Base-by-base conservation (phyloP, 2,797 vertebrate species). In the Spondyliosoma cantharus region DNA sequence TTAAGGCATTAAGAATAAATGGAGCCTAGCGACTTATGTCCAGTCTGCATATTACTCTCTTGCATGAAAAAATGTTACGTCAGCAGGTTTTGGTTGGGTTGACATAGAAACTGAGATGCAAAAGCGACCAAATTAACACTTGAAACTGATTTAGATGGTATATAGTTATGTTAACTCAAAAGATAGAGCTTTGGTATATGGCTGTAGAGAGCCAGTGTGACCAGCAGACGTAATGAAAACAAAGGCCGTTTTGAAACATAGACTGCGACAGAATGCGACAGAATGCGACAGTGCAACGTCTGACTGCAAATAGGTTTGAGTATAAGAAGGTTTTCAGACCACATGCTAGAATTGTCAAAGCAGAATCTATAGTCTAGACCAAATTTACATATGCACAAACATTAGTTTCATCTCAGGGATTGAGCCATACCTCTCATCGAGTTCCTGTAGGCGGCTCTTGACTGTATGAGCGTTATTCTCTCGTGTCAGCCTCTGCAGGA, bases 401-500 rank as follows among this genome's bases (percentile, higher is more conserved):
- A 69, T 24, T 20, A 32, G 13, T 12, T 4, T 63, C 0, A 13
- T 16, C 29, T 11, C 32, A 32, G 1, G 3, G 14, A 43, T 20
- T 13, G 27, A 52, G 14, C 24, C 91, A 91, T 95, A 99, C 98
- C 97, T 98, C 92, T 99, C 98, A 37, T 99, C 98, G 45, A 99
- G 96, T 63, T 99, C 98, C 93, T 98, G 97, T 7, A 99, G 95
- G 25, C 97, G 95, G 87, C 93, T 97, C 92, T 97, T 98, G 86
- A 99, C 95, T 0, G 97, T 96, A 72, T 98, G 97, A 63, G 96
- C 96, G 1, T 98, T 98, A 89, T 96, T 97, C 90, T 99, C 97
- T 82, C 94, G 87, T 3, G 95, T 96, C 86, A 99, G 96, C 94
- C 96, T 97, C 93, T 99, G 98, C 86, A 99, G 96, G 86, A 99